Percentiles rank a stretch among this genome's conserved stretches.
Evolutionary conservation across 35 echinoderm and acorn worm species (phyloP).

Genomic region (Heliocidaris tuberculata): DNA sequence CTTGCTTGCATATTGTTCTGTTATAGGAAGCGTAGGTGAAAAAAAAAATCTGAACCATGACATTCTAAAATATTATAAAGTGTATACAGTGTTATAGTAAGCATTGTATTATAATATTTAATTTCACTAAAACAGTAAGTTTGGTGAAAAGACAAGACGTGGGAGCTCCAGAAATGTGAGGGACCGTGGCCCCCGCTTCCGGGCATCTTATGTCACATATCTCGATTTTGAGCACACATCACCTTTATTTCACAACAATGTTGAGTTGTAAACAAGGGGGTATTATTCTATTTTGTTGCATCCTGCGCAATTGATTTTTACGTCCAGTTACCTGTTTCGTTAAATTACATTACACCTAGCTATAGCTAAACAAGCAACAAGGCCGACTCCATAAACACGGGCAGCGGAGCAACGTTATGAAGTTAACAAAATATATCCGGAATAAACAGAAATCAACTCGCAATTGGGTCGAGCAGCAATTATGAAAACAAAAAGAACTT

Average conservation of each 20-base stretch:
- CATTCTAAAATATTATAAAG: too few species aligned
- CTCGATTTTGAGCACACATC: not conserved
- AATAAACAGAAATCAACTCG: not conserved
- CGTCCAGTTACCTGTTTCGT: not conserved
- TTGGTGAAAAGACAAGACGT: too few species aligned
- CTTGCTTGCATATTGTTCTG: too few species aligned
- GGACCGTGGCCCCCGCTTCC: not conserved
- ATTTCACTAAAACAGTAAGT: too few species aligned
- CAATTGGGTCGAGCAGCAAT: not conserved
- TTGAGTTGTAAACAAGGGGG: not conserved
- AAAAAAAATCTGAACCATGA: too few species aligned
- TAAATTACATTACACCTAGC: not conserved
- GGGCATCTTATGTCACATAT: not conserved
- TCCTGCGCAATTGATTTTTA: not conserved
- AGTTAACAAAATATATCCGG: not conserved
- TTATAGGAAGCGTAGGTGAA: too few species aligned
- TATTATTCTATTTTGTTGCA: not conserved
- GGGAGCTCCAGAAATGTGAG: too few species aligned
- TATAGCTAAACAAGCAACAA: not conserved
- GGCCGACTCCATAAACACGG: not conserved
- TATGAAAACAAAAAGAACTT: not conserved
- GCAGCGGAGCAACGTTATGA: too few species aligned
- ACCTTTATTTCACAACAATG: too few species aligned
- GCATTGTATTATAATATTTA: too few species aligned
- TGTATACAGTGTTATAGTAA: too few species aligned